Evolutionary conservation across 2,797 vertebrate species (phyloP).

Genomic region (Iguana delicatissima): DNA sequence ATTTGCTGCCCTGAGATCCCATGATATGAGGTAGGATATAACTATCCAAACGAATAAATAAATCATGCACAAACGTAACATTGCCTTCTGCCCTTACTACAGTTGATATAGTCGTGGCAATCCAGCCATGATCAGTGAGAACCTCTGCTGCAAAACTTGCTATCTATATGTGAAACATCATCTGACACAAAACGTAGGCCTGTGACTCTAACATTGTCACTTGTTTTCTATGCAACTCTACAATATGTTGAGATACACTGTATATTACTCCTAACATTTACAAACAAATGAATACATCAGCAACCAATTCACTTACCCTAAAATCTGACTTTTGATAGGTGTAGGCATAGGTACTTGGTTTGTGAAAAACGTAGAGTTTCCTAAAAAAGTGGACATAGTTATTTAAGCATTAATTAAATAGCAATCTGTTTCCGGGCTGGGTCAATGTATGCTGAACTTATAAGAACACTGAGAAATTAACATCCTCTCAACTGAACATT

Average conservation of each 20-base stretch:
- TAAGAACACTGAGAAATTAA: background rate
- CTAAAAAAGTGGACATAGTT: slow-evolving; percentile 75
- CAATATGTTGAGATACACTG: background rate
- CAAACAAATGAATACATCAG: background rate
- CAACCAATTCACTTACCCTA: slow-evolving; percentile 81
- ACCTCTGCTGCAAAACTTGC: background rate
- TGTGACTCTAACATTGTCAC: too few species aligned
- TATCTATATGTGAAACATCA: background rate
- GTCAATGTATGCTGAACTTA: slow-evolving; percentile 11
- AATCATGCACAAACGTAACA: too few species aligned
- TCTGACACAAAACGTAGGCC: background rate
- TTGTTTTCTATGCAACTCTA: background rate
- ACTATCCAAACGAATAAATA: too few species aligned
- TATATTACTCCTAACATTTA: background rate
- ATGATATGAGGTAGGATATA: too few species aligned
- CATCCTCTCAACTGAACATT: background rate
- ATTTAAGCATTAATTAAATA: background rate
- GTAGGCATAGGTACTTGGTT: slow-evolving; percentile 83
- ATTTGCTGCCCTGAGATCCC: too few species aligned
- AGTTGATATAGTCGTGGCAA: background rate
- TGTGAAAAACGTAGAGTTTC: slow-evolving; percentile 90
- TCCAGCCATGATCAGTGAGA: background rate
- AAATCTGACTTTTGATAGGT: slow-evolving; percentile 84
- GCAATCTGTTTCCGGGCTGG: background rate
- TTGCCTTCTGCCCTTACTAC: background rate